Conservation (phyloP, 2,797 vertebrate genomes). For the Lutjanus argentimaculatus region DNA sequence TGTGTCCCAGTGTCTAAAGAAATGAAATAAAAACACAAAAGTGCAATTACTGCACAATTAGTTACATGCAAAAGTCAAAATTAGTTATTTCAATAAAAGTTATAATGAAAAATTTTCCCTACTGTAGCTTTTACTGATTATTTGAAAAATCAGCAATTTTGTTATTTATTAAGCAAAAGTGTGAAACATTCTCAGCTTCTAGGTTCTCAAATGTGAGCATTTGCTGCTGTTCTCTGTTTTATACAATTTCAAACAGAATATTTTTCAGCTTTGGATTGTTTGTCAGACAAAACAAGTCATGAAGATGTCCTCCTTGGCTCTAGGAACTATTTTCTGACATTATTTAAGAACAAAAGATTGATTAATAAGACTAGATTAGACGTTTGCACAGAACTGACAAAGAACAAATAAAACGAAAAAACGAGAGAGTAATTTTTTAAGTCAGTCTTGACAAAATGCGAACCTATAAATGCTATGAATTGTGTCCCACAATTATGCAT, state of each 20-base stretch:
- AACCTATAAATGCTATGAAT: background rate
- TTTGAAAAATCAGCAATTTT: too few species aligned
- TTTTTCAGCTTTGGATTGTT: background rate
- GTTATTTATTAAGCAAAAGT: background rate
- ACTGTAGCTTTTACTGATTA: too few species aligned
- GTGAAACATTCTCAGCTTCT: background rate
- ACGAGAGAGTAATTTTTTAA: background rate
- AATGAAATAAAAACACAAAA: too few species aligned
- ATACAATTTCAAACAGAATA: background rate
- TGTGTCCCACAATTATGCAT: background rate
- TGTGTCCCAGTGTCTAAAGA: too few species aligned
- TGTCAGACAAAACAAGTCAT: too few species aligned
- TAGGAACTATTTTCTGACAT: background rate
- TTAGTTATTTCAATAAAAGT: too few species aligned
- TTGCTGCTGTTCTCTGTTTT: background rate
- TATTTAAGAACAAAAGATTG: background rate
- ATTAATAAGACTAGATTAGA: background rate
- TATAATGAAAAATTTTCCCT: too few species aligned
- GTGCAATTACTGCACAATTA: too few species aligned
- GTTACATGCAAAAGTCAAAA: too few species aligned
- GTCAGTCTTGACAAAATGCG: background rate
- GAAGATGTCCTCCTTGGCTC: too few species aligned
- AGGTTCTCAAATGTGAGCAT: too few species aligned
- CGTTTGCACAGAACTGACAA: background rate
- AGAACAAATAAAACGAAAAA: background rate